Percentiles rank a stretch among this genome's conserved stretches.
Evolutionary conservation across 2,113 vertebrate genomes (phyloP).

Genomic region (Alosa alosa): DNA sequence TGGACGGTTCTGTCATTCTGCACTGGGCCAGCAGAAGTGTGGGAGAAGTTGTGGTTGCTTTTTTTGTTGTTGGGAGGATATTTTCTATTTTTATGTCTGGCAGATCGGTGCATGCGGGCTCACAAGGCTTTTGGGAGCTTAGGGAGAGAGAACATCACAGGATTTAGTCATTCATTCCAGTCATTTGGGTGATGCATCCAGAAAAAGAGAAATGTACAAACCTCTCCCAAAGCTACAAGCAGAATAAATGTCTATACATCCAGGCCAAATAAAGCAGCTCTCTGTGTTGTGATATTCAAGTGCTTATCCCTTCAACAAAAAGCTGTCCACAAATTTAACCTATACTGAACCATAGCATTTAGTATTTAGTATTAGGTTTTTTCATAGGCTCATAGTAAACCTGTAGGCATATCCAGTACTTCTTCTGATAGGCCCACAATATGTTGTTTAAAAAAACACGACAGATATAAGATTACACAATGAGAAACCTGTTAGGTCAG

Average conservation of each 20-base stretch:
- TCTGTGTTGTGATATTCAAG: neutral
- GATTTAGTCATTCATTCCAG: neutral
- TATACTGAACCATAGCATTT: neutral
- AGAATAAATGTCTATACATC: neutral
- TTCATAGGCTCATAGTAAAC: too few relatives aligned
- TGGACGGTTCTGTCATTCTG: neutral
- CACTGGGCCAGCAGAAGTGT: neutral
- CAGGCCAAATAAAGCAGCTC: neutral
- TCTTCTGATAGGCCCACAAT: too few relatives aligned
- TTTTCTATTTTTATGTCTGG: conserved; percentile 13
- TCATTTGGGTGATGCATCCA: neutral
- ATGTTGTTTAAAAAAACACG: too few relatives aligned
- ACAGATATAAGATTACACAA: too few relatives aligned
- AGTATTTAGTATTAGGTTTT: too few relatives aligned
- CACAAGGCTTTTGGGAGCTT: neutral
- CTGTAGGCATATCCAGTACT: too few relatives aligned
- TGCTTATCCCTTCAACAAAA: neutral
- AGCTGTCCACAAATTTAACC: neutral
- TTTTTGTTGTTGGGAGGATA: neutral
- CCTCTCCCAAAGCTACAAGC: neutral
- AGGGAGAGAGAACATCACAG: conserved; percentile 7
- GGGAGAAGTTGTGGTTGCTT: neutral
- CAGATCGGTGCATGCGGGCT: neutral
- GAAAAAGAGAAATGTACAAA: neutral
- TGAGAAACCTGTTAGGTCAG: too few relatives aligned